phyloP scores from a whole-genome alignment of 2,113 vertebrate species.

The Plectropomus leopardus region DNA sequence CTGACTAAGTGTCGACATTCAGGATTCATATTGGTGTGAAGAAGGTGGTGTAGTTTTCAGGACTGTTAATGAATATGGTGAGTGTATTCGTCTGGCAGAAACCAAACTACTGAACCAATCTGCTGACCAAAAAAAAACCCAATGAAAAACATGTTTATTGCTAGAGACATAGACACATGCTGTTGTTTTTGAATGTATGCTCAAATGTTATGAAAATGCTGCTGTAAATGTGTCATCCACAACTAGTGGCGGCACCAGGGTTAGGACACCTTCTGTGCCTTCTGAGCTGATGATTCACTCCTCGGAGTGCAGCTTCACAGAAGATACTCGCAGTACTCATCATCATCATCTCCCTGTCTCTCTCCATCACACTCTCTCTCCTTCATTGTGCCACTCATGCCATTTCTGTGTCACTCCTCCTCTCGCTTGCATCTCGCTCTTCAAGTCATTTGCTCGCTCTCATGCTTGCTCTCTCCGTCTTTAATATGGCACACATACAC shows the following conservation, averaged over 20 bases:
- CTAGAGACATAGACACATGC: background rate
- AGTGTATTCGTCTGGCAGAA: conserved; percentile 13
- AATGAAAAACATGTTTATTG: conserved; percentile 7
- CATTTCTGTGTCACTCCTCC: conserved; percentile 42
- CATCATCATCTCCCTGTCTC: conserved; percentile 48
- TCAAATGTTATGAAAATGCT: conserved; percentile 19
- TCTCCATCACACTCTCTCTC: conserved; percentile 30
- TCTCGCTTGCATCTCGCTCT: conserved; percentile 13
- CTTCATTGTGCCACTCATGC: conserved; percentile 36
- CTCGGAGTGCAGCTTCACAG: conserved; percentile 33
- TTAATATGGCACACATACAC: conserved; percentile 20
- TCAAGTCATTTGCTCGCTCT: conserved; percentile 36
- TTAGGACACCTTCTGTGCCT: conserved; percentile 54
- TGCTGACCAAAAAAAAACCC: too few relatives aligned
- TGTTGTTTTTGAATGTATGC: background rate
- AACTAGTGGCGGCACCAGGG: conserved; percentile 19
- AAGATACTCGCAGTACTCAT: conserved; percentile 26
- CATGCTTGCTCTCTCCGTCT: background rate
- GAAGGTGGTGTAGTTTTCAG: conserved; percentile 20
- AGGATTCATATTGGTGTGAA: conserved; percentile 46
- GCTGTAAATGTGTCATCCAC: conserved; percentile 50
- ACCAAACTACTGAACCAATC: background rate
- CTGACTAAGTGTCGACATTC: conserved; percentile 39
- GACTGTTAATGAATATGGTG: conserved; percentile 15
- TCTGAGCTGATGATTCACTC: conserved; percentile 58